A percentile compares a stretch with the other conserved stretches of the same genome.
These are phyloP conservation scores for Chamaetylas fuelleborni DNA, from an alignment of 2,113 vertebrate genomes.

Conservation along the genomic window DNA sequence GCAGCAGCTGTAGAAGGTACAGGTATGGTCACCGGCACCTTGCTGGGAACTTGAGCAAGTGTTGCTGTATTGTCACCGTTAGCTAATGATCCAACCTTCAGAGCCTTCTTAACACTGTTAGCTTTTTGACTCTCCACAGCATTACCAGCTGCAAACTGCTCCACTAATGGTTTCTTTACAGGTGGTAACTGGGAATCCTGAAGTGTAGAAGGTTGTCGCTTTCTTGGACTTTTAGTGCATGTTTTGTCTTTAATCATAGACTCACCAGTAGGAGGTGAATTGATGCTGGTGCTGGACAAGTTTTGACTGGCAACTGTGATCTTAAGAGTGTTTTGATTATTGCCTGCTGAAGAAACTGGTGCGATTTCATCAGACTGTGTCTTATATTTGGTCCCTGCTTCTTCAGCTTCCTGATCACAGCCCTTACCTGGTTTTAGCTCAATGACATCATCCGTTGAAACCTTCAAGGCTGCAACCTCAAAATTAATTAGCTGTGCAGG, in stretches of 20 bases:
- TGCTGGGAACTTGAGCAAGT: conserved; percentile 68
- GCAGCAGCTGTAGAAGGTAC: conserved; percentile 67
- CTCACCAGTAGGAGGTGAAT: conserved; percentile 72
- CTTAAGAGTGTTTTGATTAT: conserved; percentile 79
- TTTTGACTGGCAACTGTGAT: conserved; percentile 73
- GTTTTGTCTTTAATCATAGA: conserved; percentile 78
- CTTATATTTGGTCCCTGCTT: conserved; percentile 77
- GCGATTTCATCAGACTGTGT: conserved; percentile 67
- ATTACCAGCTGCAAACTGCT: conserved; percentile 72
- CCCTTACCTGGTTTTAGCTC: conserved; percentile 77
- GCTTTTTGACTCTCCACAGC: conserved; percentile 64
- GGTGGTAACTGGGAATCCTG: conserved; percentile 87
- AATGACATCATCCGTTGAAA: conserved; percentile 76
- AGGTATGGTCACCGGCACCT: conserved; percentile 71
- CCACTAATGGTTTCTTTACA: conserved; percentile 87
- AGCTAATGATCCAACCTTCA: conserved; percentile 65
- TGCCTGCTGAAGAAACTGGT: conserved; percentile 75
- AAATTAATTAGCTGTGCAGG: conserved; percentile 63
- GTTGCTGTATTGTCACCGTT: conserved; percentile 79
- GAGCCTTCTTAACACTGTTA: conserved; percentile 66
- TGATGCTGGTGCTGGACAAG: conserved; percentile 72
- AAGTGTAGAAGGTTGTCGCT: conserved; percentile 81
- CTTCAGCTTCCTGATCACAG: conserved; percentile 74
- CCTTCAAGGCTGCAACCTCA: conserved; percentile 75
- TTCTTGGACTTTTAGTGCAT: conserved; percentile 85